A percentile compares a stretch with the other conserved stretches of the same genome.
Conservation (phyloP, 2,113 vertebrate species). For the Ammodytes marinus region DNA sequence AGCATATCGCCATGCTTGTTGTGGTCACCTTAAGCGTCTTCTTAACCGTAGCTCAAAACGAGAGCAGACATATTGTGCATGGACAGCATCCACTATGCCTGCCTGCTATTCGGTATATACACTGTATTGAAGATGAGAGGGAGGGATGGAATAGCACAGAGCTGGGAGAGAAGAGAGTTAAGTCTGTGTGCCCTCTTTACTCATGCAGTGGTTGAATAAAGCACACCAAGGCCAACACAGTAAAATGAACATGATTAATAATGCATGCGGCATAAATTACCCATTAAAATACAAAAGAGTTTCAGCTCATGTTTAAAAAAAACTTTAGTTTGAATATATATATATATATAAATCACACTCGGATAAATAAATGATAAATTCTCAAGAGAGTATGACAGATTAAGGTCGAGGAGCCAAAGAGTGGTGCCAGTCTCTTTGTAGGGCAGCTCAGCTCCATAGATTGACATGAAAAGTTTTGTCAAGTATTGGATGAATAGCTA, state of each 20-base stretch:
- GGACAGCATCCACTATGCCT: not conserved
- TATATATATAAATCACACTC: not conserved
- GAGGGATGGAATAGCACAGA: not conserved
- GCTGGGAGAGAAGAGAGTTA: not conserved
- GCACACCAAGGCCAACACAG: slow-evolving; percentile 50
- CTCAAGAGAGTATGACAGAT: not conserved
- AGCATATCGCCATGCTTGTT: not conserved
- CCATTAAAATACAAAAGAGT: slow-evolving; percentile 30
- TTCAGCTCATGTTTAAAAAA: slow-evolving; percentile 23
- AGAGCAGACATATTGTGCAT: slow-evolving; percentile 19
- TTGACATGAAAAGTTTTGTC: not conserved
- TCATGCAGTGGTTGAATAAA: slow-evolving; percentile 63
- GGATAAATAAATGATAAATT: not conserved
- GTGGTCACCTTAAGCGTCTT: slow-evolving; percentile 53
- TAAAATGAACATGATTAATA: slow-evolving; percentile 66
- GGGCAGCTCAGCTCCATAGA: not conserved
- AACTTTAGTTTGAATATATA: not conserved
- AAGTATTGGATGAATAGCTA: not conserved
- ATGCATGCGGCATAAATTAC: slow-evolving; percentile 59
- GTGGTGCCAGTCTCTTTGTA: not conserved
- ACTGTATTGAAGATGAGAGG: slow-evolving; percentile 13
- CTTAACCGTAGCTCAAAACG: slow-evolving; percentile 3
- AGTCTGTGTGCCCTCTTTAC: slow-evolving; percentile 45
- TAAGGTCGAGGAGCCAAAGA: not conserved
- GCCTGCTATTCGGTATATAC: slow-evolving; percentile 1